Conservation (phyloP, 92 coral and sea anemone genomes). For the Muricea muricata region DNA sequence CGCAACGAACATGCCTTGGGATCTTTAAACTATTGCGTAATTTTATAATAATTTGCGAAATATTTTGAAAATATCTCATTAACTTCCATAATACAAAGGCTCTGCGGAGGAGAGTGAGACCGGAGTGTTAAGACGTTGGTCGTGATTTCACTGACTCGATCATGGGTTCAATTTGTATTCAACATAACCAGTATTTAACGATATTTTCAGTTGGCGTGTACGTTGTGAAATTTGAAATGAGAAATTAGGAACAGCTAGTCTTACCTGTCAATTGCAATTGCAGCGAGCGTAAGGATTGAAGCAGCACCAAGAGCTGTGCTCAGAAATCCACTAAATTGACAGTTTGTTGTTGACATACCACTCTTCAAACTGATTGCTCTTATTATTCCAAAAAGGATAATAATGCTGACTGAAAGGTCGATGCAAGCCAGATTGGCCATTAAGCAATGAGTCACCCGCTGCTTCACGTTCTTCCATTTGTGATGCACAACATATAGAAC, state of each 20-base stretch:
- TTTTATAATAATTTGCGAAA: no score
- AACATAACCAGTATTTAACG: no score
- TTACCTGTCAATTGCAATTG: conserved; percentile 87
- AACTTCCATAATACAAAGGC: no score
- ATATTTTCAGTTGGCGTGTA: no score
- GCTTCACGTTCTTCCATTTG: conserved; percentile 69
- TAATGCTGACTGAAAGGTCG: conserved; percentile 72
- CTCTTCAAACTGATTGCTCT: conserved; percentile 60
- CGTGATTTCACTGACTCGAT: no score
- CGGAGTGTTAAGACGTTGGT: no score
- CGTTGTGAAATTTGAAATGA: no score
- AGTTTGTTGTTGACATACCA: conserved; percentile 68
- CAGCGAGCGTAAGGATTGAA: conserved; percentile 85
- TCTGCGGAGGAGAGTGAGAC: no score
- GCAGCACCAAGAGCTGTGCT: conserved; percentile 79
- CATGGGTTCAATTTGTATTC: no score
- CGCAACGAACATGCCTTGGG: no score
- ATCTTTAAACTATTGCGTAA: no score
- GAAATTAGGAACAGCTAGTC: not conserved
- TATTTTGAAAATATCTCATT: no score
- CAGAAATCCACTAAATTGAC: conserved; percentile 81
- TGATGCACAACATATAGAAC: conserved; percentile 79
- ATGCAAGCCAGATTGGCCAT: conserved; percentile 84
- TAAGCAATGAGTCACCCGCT: conserved; percentile 80
- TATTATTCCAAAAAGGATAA: conserved; percentile 73